phyloP scores from a whole-genome alignment of 2,113 vertebrate species.

The Ammodytes marinus region DNA sequence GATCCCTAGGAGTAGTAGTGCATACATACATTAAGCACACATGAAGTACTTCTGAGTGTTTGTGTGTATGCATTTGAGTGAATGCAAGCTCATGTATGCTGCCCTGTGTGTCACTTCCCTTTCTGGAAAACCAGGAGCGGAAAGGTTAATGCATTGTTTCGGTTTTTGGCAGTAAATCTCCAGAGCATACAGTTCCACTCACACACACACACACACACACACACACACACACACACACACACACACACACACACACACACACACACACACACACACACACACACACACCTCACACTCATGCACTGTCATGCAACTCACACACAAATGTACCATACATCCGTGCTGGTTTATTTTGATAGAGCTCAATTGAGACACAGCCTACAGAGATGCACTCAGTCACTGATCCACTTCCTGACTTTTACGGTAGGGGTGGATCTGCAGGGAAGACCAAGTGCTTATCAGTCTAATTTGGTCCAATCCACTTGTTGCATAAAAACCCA shows the following conservation, averaged over 20 bases:
- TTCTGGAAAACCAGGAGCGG: constrained; percentile 22
- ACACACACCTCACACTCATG: not conserved
- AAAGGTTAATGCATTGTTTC: not conserved
- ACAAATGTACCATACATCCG: not conserved
- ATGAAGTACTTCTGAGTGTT: constrained; percentile 1
- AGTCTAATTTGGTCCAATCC: constrained; percentile 5
- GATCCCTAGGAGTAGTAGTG: not conserved
- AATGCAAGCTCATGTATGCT: constrained; percentile 12
- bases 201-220: not conserved
- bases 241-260: not conserved
- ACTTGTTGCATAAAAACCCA: not conserved
- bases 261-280: no score
- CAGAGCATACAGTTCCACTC: not conserved
- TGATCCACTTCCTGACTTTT: constrained; percentile 3
- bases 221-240: no score
- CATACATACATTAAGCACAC: constrained; percentile 9
- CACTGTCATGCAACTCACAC: constrained; percentile 19
- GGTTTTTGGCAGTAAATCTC: constrained; percentile 14
- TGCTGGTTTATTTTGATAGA: constrained; percentile 17
- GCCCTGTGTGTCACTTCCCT: constrained; percentile 11
- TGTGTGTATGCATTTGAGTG: not conserved
- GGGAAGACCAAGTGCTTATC: not conserved
- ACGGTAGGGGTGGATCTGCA: not conserved
- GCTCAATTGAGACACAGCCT: not conserved
- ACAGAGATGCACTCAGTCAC: not conserved